Conservation (phyloP, 1,140 invertebrate species). For the Mamestra configurata region DNA sequence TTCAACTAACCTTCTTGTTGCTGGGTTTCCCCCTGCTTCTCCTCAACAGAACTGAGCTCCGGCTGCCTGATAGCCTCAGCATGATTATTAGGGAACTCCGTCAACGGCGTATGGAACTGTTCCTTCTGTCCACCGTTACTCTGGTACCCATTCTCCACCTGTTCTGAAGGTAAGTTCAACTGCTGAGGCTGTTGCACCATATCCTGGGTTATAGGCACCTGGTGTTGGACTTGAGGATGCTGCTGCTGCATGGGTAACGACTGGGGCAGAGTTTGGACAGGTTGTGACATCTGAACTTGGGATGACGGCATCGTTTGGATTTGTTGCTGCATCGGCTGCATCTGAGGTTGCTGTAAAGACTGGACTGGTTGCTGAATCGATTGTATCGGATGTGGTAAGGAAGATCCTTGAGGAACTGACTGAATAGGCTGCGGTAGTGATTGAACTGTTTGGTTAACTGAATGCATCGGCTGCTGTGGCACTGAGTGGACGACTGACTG, state of each 20-base stretch:
- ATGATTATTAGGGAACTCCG: constrained; percentile 75
- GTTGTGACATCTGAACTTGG: constrained; percentile 46
- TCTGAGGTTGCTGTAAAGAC: constrained; percentile 31
- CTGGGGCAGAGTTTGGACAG: constrained; percentile 31
- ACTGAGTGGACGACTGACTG: constrained; percentile 60
- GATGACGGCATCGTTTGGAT: constrained; percentile 47
- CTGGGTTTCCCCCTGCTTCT: constrained; percentile 72
- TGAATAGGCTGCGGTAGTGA: constrained; percentile 57
- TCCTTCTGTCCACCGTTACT: constrained; percentile 72
- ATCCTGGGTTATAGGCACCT: constrained; percentile 55
- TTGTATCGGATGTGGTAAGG: constrained; percentile 51
- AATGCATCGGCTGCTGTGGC: constrained; percentile 60
- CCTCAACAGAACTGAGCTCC: constrained; percentile 75
- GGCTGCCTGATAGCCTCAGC: constrained; percentile 70
- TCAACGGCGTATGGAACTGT: constrained; percentile 81
- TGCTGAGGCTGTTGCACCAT: constrained; percentile 72
- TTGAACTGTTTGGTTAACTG: constrained; percentile 53
- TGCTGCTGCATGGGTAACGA: constrained; percentile 8
- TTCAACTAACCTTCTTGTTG: constrained; percentile 69
- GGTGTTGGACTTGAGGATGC: constrained; percentile 29
- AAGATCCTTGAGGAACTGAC: constrained; percentile 55
- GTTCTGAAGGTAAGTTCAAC: constrained; percentile 69
- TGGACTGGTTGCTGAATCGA: constrained; percentile 47
- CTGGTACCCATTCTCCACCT: constrained; percentile 63
- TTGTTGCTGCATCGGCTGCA: constrained; percentile 52